phyloP scores from a whole-genome alignment of 2,888 invertebrate genomes.

The Acanthosepion pharaonis region DNA sequence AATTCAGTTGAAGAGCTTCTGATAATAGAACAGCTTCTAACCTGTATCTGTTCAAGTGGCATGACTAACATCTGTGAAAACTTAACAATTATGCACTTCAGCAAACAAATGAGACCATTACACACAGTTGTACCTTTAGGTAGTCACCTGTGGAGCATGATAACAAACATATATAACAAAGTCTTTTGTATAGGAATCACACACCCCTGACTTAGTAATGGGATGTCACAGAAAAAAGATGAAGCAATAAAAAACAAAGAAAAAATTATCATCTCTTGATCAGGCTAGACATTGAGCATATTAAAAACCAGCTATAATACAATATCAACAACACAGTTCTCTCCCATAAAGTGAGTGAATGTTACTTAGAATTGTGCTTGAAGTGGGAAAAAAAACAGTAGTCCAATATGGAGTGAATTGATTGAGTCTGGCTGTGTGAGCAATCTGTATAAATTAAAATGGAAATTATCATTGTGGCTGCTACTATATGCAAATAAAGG shows the following conservation, averaged over 20 bases:
- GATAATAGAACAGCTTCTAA: neutral
- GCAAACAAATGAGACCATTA: neutral
- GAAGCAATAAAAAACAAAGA: neutral
- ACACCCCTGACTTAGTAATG: neutral
- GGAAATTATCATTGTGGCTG: neutral
- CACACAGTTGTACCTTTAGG: neutral
- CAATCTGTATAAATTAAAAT: neutral
- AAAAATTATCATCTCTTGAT: neutral
- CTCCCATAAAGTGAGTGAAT: constrained; percentile 20
- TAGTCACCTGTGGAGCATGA: neutral
- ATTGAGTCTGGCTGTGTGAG: constrained; percentile 20
- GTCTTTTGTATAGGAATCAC: neutral
- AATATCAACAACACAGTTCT: constrained; percentile 33
- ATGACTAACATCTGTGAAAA: constrained; percentile 17
- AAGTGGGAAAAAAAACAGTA: neutral
- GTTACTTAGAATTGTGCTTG: neutral
- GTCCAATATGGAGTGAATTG: neutral
- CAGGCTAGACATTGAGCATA: constrained; percentile 8
- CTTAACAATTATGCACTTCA: neutral
- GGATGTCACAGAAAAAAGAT: constrained; percentile 9
- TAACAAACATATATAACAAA: neutral
- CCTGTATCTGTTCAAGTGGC: neutral
- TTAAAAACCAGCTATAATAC: constrained; percentile 3
- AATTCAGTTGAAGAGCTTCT: neutral
- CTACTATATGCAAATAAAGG: neutral